A percentile compares a stretch with the other conserved stretches of the same genome.
Conservation (phyloP, 2,113 vertebrate species). For the Passer domesticus region DNA sequence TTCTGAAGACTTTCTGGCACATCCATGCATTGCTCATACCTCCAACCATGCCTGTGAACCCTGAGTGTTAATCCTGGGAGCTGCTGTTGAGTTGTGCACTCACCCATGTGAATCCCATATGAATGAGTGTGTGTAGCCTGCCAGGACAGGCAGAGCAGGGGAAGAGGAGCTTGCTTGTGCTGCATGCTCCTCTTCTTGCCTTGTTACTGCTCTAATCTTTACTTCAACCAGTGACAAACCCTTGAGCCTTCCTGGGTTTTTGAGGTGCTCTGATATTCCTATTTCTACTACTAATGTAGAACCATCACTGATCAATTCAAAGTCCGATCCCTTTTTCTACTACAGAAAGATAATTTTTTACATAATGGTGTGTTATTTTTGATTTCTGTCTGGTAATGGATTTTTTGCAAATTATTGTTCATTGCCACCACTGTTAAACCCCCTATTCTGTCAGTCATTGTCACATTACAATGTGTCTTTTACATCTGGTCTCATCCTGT, state of each 20-base stretch:
- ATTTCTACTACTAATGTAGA: not conserved
- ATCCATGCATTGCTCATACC: not conserved
- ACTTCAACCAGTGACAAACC: not conserved
- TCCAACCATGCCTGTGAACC: not conserved
- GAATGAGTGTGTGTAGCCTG: rapidly evolving
- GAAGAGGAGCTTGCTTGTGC: not conserved
- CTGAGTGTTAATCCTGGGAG: not conserved
- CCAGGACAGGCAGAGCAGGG: not conserved
- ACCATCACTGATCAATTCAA: not conserved
- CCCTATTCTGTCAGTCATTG: not conserved
- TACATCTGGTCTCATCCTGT: not conserved
- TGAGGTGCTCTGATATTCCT: not conserved
- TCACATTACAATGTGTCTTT: not conserved
- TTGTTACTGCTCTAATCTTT: not conserved
- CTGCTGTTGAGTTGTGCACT: not conserved
- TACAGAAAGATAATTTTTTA: not conserved
- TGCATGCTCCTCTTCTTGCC: not conserved
- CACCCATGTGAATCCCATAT: not conserved
- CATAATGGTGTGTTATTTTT: not conserved
- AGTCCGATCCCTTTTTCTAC: not conserved
- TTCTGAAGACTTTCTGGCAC: not conserved
- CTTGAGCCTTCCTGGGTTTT: not conserved
- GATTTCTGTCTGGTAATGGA: not conserved
- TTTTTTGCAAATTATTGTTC: not conserved
- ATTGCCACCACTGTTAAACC: not conserved